Percentiles rank a stretch among this genome's conserved stretches.
These are phyloP conservation scores for Brachypalpus laphriformis DNA, from an alignment of 2,888 invertebrate genomes.

Conservation along the genomic window DNA sequence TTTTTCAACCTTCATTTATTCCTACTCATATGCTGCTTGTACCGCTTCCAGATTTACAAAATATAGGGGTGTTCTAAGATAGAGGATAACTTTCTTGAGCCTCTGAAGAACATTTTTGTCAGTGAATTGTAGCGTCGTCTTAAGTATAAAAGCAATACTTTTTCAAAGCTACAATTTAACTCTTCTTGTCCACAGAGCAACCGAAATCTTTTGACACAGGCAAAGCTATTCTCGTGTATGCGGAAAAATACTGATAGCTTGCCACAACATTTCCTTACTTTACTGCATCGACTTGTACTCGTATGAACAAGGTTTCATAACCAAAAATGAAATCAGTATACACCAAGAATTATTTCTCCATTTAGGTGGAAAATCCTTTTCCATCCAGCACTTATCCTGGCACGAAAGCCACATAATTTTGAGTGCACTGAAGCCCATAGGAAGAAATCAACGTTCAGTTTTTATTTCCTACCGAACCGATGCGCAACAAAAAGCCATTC, in stretches of 20 bases:
- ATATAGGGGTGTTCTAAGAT: no score
- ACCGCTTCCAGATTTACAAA: no score
- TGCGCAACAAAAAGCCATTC: conserved; percentile 33
- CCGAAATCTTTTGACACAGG: no score
- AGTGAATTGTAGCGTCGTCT: no score
- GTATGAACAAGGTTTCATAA: not conserved
- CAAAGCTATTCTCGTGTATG: no score
- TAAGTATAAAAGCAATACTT: no score
- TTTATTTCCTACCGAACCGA: conserved; percentile 2
- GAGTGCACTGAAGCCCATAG: conserved; percentile 35
- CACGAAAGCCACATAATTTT: conserved; percentile 42
- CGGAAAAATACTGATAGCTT: not conserved
- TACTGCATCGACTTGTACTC: not conserved
- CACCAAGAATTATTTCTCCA: conserved; percentile 30
- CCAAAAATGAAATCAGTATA: conserved; percentile 45
- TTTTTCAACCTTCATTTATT: no score
- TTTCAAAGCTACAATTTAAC: no score
- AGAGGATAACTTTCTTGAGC: no score
- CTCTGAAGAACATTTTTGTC: no score
- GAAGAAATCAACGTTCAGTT: conserved; percentile 43
- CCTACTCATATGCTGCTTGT: no score
- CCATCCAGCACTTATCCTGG: conserved; percentile 27
- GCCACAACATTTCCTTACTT: not conserved
- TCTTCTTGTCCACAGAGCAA: no score
- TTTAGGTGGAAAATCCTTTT: conserved; percentile 39